Percentiles rank a stretch among this genome's conserved stretches.
Conservation (phyloP, 2,113 vertebrate species). For the Thalassarche chlororhynchos region DNA sequence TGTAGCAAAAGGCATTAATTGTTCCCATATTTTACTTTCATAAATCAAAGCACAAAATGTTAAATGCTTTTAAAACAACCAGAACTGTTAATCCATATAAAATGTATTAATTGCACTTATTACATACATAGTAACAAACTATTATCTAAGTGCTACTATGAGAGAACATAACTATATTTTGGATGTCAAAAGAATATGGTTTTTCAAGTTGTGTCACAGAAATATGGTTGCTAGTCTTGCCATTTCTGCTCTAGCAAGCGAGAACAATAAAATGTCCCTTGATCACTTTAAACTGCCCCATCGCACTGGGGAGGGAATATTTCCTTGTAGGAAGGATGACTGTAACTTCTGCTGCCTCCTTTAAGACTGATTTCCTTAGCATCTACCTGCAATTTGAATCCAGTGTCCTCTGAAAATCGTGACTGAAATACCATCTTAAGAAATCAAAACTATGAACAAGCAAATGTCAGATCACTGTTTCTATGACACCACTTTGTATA, state of each 20-base stretch:
- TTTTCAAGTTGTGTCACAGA: background rate
- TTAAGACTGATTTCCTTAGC: background rate
- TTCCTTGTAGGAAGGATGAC: background rate
- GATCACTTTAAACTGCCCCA: background rate
- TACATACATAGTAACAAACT: background rate
- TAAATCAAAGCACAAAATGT: background rate
- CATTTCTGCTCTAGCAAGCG: background rate
- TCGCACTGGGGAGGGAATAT: accelerated
- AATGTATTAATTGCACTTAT: background rate
- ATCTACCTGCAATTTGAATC: background rate
- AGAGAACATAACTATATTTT: background rate
- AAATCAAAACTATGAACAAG: background rate
- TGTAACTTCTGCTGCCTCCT: background rate
- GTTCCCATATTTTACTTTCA: background rate
- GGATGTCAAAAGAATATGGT: background rate
- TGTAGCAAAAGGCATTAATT: background rate
- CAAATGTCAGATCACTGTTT: background rate
- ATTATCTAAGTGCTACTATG: background rate
- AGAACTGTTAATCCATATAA: background rate
- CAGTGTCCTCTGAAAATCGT: background rate
- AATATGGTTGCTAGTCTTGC: background rate
- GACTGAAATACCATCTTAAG: background rate
- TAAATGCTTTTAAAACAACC: background rate
- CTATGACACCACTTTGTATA: background rate
- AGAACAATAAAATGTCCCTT: background rate